These are phyloP conservation scores for Cydia strobilella DNA, from an alignment of 1,140 invertebrate species.

Conservation along the genomic window DNA sequence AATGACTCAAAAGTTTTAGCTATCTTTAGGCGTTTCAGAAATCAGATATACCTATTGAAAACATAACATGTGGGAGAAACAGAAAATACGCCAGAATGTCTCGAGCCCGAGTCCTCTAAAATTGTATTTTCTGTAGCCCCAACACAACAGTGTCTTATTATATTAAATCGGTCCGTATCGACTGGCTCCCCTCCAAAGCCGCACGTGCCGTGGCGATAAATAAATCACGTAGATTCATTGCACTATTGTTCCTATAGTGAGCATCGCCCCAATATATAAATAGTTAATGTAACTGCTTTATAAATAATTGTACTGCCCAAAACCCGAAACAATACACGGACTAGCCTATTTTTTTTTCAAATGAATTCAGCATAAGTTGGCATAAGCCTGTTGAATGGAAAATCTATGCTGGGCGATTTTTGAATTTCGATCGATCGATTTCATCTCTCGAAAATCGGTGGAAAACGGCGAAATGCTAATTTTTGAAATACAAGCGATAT, in stretches of 20 bases:
- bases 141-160: slow-evolving; percentile 19
- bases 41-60: neutral
- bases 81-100: neutral
- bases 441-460: no score
- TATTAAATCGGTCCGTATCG: slow-evolving; percentile 21
- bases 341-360: neutral
- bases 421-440: no score
- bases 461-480: no score
- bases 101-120: slow-evolving; percentile 1
- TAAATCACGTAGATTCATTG: slow-evolving; percentile 50
- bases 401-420: no score
- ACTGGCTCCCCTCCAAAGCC: slow-evolving; percentile 45
- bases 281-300: slow-evolving; percentile 43
- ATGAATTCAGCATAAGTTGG: neutral
- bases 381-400: neutral
- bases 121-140: slow-evolving; percentile 29
- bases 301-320: slow-evolving; percentile 34
- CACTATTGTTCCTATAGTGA: slow-evolving; percentile 44
- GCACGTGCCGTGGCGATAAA: slow-evolving; percentile 47
- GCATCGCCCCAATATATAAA: slow-evolving; percentile 43
- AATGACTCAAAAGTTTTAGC: neutral
- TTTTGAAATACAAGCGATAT: no score
- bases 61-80: neutral
- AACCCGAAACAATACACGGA: neutral
- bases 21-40: slow-evolving; percentile 9